Conservation (phyloP, 2,888 invertebrate genomes). For the Mesochorus sp. region DNA sequence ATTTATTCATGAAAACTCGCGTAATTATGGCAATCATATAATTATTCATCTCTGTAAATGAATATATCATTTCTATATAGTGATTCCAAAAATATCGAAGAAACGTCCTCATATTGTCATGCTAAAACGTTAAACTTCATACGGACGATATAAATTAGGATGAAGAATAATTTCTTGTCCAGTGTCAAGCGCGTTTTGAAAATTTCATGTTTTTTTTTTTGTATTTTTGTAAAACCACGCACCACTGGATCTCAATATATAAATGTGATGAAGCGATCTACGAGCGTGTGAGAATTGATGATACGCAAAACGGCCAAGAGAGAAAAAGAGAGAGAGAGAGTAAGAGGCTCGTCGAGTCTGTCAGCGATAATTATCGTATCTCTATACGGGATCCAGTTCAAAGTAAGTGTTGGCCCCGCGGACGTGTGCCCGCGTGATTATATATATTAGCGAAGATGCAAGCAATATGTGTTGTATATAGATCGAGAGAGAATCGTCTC, state of each 20-base stretch:
- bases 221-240: not conserved
- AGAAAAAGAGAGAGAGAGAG: constrained; percentile 16
- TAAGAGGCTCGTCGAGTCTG: constrained; percentile 38
- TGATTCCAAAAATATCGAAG: not conserved
- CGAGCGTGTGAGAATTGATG: constrained; percentile 18
- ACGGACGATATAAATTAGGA: constrained; percentile 21
- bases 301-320: constrained; percentile 9
- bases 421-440: constrained; percentile 15
- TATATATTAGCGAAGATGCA: constrained; percentile 42
- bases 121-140: constrained; percentile 3
- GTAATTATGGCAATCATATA: too few species aligned
- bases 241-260: constrained; percentile 15
- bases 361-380: constrained; percentile 57
- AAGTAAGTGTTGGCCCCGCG: constrained; percentile 36
- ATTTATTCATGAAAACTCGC: too few species aligned
- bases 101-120: not conserved
- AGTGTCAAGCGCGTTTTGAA: not conserved
- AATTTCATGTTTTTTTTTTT: not conserved
- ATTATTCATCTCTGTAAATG: too few species aligned
- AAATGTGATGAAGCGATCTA: constrained; percentile 24
- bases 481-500: constrained; percentile 9
- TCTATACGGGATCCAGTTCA: constrained; percentile 33
- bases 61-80: too few species aligned
- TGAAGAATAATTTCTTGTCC: constrained; percentile 13
- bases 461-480: not conserved